These are phyloP conservation scores for Acomys russatus DNA, from an alignment of 2,797 vertebrate genomes.

Conservation along the genomic window DNA sequence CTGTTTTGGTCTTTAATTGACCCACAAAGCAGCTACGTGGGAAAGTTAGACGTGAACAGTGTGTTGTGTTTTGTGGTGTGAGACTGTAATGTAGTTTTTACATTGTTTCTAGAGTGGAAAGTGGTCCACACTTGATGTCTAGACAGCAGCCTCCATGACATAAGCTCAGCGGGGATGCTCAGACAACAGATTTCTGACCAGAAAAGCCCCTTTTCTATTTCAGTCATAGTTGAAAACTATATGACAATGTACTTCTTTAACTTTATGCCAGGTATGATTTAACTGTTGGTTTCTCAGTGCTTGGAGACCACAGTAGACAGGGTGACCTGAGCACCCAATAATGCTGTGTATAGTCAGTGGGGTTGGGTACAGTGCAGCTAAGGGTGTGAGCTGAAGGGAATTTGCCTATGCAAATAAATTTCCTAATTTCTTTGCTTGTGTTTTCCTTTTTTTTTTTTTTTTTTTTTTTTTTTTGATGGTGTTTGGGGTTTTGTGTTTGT, in stretches of 20 bases:
- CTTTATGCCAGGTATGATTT: not conserved
- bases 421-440: not conserved
- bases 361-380: not conserved
- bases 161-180: slow-evolving; percentile 62
- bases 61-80: not conserved
- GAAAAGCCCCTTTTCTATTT: slow-evolving; percentile 49
- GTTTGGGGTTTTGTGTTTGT: not conserved
- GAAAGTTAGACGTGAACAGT: slow-evolving; percentile 22
- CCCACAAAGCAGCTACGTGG: slow-evolving; percentile 29
- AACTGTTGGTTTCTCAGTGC: not conserved
- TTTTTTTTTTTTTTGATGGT: not conserved
- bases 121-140: not conserved
- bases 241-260: not conserved
- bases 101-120: slow-evolving; percentile 62
- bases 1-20: slow-evolving; percentile 60
- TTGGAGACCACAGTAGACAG: not conserved
- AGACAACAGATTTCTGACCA: slow-evolving; percentile 69
- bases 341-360: not conserved
- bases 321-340: not conserved
- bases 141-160: not conserved
- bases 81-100: not conserved
- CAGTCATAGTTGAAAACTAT: slow-evolving; percentile 38
- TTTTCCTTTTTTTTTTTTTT: slow-evolving; percentile 62
- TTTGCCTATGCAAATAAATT: slow-evolving; percentile 70
- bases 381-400: not conserved